These are phyloP conservation scores for Augochlora pura DNA, from an alignment of 1,140 invertebrate species.

Conservation along the genomic window DNA sequence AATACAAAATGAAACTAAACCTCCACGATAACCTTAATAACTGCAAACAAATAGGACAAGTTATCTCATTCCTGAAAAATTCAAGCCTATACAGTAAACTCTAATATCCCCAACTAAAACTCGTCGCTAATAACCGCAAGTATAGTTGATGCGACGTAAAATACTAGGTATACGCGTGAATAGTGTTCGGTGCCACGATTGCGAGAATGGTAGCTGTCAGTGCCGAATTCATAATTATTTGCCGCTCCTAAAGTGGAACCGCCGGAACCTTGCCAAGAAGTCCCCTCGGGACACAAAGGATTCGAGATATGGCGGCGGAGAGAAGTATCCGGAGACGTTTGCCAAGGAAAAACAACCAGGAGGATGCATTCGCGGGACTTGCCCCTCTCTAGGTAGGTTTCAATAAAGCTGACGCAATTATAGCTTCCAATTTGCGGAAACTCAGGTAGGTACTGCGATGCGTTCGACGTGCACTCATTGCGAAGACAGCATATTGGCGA, in stretches of 20 bases:
- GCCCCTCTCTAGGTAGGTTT: not conserved
- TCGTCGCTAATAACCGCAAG: no score
- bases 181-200: not conserved
- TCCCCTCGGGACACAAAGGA: conserved; percentile 23
- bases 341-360: conserved; percentile 25
- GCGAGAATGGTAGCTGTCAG: conserved; percentile 23
- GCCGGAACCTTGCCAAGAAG: conserved; percentile 40
- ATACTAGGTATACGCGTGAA: no score
- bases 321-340: conserved; percentile 29
- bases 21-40: no score
- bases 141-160: no score
- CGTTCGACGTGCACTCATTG: no score
- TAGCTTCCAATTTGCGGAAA: conserved; percentile 40
- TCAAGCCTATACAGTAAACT: no score
- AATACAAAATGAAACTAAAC: no score
- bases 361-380: not conserved
- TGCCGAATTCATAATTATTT: conserved; percentile 45
- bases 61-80: no score
- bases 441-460: not conserved
- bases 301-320: conserved; percentile 4
- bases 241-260: conserved; percentile 15
- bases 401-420: conserved; percentile 24
- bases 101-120: no score
- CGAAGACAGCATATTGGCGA: no score
- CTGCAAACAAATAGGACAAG: no score